Evolutionary conservation across 64 coral and sea anemone genomes (phyloP), one percentile per base, ranked within the genome.

Genomic region (Montipora efflorescens): DNA sequence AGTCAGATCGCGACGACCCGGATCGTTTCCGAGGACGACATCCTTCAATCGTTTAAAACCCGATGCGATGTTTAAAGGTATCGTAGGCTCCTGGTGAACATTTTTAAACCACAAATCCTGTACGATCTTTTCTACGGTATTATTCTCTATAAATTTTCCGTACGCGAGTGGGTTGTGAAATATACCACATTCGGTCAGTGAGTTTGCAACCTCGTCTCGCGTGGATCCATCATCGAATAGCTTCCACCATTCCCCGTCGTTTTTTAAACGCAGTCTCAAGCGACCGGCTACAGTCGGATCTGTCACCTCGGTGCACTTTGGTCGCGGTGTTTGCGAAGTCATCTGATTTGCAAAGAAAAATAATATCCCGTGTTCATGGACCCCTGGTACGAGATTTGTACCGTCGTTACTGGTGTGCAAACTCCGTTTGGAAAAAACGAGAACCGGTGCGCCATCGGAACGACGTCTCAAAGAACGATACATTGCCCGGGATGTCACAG

Each of bases 401-500:
- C 12, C 46, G 10, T 10, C 4, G 7, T 10, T 36, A 76, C 44
- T 44, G 74, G 23, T 36, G 25, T 45, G 13, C 74, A 23, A 12
- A 25, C 8, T 76, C 25, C 2, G 74, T 9, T 46, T 23, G 22
- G 9, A 8, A 76, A 5, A 76, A 13, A 13, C 28, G 28, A 15
- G 18, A 74, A 5, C 19, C 71, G 0, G 28, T 74, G 4, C 18
- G 5, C 28, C 4, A 11, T 36, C 28, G 20, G 1, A 22, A 8
- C 7, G 20, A 21, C 1, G 71, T n/a, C 11, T 22, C 2, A 9
- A 9, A 76, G 21, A 76, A 23, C 1, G 23, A 44, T 46, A 44
- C 74, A 36, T 76, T 76, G 74, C 74, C 74, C 22, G 74, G 74
- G 74, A 76, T 76, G 74, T 76, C 28, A 9, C 7, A 25, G 74